Evolutionary conservation across 2,888 invertebrate species (phyloP), one percentile per base, ranked within the genome.

Genomic region (Iselma pallidipennis): DNA sequence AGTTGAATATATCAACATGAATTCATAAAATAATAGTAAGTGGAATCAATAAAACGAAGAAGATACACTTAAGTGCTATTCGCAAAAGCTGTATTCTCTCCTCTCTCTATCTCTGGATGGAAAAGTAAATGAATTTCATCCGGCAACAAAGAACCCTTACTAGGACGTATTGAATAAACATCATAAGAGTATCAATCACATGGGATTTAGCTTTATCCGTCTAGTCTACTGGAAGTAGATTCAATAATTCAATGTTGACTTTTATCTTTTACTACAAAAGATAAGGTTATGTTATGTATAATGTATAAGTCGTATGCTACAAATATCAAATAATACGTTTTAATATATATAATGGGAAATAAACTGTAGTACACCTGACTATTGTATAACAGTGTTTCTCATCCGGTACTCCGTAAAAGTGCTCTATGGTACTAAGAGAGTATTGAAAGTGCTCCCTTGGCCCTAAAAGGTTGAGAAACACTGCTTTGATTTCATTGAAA

Each of bases 161-260:
- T 57, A 53, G 63, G 55, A 59, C 55, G 72, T 71, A 75, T 74
- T 73, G 75, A 75, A 75, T 75, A 75, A 74, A 74, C 74, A 74
- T 74, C 75, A 74, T 73, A 71, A 72, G 71, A 71, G 73, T 74
- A 76, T 76, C 76, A 74, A 74, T 75, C 74, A 76, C 74, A 65
- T 65, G 72, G 76, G 73, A 73, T 73, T 75, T 72, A 66, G 68
- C 71, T 73, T 73, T 74, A 73, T 74, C 73, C 74, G 64, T 66
- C 70, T 66, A 72, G 72, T 71, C 70, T 72, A 59, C 69, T 62
- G 71, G 67, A 73, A 74, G 73, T 71, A 73, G 72, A 74, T 74
- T 74, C 75, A 73, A 74, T 75, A 75, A 75, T 74, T 74, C 75
- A 75, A 71, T 71, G 71, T 74, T 72, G 74, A 72, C 74, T 74